phyloP scores from a whole-genome alignment of 2,888 invertebrate genomes.

The Drosophila parthenogenetica region DNA sequence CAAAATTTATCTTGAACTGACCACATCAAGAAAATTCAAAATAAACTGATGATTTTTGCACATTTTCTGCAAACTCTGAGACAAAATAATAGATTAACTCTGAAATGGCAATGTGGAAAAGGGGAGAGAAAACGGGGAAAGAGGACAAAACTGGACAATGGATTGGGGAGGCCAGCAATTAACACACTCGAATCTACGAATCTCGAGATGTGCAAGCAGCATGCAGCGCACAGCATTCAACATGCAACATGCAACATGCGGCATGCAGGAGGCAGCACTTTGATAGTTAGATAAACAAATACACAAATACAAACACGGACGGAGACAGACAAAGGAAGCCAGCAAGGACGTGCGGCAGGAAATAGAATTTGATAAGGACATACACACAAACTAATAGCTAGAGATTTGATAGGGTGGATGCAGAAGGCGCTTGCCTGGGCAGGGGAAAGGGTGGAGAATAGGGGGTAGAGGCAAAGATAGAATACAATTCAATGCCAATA shows the following conservation, averaged over 20 bases:
- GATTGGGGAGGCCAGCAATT: constrained; percentile 60
- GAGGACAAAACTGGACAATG: background rate
- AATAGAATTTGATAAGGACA: constrained; percentile 66
- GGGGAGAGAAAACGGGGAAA: constrained; percentile 8
- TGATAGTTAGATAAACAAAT: constrained; percentile 81
- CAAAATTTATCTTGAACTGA: constrained; percentile 29
- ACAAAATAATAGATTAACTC: constrained; percentile 59
- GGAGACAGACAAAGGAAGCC: constrained; percentile 60
- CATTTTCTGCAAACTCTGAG: constrained; percentile 38
- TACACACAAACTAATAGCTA: constrained; percentile 49
- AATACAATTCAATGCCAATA: constrained; percentile 72
- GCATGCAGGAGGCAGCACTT: constrained; percentile 68
- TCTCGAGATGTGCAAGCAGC: constrained; percentile 63
- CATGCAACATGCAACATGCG: constrained; percentile 10
- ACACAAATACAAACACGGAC: constrained; percentile 47
- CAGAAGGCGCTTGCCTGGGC: background rate
- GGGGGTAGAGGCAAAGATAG: constrained; percentile 10
- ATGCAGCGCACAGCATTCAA: constrained; percentile 42
- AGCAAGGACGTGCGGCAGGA: constrained; percentile 72
- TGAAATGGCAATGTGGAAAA: constrained; percentile 32
- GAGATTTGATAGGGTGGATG: background rate
- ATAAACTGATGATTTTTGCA: constrained; percentile 44
- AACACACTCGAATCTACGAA: constrained; percentile 69
- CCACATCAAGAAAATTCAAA: background rate
- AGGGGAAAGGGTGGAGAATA: background rate